Evolutionary conservation across 1,140 invertebrate species (phyloP).

Genomic region (Lordiphosa stackelbergi): DNA sequence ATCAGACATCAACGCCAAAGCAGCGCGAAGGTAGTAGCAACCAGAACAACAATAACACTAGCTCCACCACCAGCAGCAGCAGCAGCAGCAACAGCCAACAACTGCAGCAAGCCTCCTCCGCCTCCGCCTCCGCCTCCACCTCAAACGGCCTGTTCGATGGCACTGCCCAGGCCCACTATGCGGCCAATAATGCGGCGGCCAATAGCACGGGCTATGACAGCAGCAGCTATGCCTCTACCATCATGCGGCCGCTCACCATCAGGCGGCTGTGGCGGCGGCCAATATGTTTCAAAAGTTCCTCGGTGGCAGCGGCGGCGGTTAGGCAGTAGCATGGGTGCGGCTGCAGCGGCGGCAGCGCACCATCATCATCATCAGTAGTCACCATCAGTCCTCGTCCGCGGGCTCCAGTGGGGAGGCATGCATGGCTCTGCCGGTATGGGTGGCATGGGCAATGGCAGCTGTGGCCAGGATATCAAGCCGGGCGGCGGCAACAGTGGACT

Average conservation of each 20-base stretch:
- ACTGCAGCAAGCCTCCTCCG: constrained; percentile 52
- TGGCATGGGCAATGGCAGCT: constrained; percentile 29
- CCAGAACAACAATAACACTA: constrained; percentile 63
- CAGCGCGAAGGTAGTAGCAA: constrained; percentile 83
- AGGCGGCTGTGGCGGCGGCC: constrained; percentile 66
- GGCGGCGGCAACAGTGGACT: constrained; percentile 24
- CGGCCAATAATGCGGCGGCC: constrained; percentile 41
- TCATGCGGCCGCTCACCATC: constrained; percentile 69
- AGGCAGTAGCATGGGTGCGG: constrained; percentile 69
- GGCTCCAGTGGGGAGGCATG: constrained; percentile 23
- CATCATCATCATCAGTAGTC: constrained; percentile 59
- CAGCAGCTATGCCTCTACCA: constrained; percentile 70
- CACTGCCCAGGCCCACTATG: constrained; percentile 70
- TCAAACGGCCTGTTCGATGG: constrained; percentile 70
- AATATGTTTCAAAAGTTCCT: constrained; percentile 76
- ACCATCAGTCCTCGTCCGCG: constrained; percentile 46
- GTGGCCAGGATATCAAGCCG: constrained; percentile 8
- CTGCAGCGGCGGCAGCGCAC: constrained; percentile 53
- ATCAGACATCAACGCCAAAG: constrained; percentile 79
- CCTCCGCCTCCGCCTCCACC: constrained; percentile 34
- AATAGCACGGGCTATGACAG: constrained; percentile 50
- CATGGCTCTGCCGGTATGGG: constrained; percentile 34
- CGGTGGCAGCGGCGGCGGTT: constrained; percentile 65
- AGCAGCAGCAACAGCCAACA: constrained; percentile 43
- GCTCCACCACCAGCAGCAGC: constrained; percentile 54